phyloP scores from a whole-genome alignment of 2,113 vertebrate species.

The Platysternon megacephalum region DNA sequence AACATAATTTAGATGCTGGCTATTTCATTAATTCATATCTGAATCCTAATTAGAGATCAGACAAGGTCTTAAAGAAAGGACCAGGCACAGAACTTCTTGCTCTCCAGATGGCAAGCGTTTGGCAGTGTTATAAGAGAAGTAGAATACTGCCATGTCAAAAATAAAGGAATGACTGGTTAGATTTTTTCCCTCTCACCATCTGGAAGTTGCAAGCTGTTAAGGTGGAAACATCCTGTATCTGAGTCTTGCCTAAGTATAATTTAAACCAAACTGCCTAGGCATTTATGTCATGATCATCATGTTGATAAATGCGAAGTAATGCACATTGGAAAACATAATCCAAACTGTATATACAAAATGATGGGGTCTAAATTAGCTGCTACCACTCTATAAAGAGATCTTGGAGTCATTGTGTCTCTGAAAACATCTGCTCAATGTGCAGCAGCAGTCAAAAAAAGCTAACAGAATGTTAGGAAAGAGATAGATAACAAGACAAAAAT shows the following conservation, averaged over 20 bases:
- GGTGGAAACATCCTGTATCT: neutral
- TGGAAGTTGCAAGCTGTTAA: neutral
- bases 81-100: neutral
- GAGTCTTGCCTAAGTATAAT: neutral
- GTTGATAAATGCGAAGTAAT: too few species aligned
- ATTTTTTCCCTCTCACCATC: neutral
- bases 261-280: neutral
- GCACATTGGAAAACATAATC: too few species aligned
- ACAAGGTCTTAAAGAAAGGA: neutral
- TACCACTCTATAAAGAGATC: too few species aligned
- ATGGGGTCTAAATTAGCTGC: too few species aligned
- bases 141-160: neutral
- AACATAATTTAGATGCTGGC: neutral
- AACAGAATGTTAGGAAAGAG: neutral
- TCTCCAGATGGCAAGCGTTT: constrained; percentile 17
- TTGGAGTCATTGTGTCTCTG: too few species aligned
- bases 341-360: too few species aligned
- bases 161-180: neutral
- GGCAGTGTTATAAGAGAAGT: neutral
- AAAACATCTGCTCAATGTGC: neutral
- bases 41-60: neutral
- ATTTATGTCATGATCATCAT: neutral
- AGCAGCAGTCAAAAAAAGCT: neutral
- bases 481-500: neutral
- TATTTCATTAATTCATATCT: neutral